These are phyloP conservation scores for Vanacampus margaritifer DNA, from an alignment of 2,113 vertebrate genomes.

Conservation along the genomic window DNA sequence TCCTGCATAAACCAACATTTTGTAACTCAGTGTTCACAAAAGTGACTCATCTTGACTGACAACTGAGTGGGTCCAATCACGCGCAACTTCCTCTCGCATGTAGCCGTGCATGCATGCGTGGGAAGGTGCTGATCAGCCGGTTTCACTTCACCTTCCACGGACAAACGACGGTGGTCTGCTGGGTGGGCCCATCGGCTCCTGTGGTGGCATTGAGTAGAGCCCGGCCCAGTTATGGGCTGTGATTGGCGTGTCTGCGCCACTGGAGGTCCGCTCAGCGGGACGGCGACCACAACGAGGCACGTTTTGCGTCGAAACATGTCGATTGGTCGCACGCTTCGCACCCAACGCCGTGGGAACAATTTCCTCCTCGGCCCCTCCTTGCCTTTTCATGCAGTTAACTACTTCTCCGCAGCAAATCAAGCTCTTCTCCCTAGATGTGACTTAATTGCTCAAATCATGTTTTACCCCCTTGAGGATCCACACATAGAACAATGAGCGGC, in stretches of 20 bases:
- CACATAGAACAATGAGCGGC: constrained; percentile 48
- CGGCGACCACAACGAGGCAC: constrained; percentile 48
- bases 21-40: too few species aligned
- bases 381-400: too few species aligned
- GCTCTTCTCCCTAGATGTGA: constrained; percentile 8
- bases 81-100: too few species aligned
- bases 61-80: neutral
- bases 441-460: constrained; percentile 51
- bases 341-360: constrained; percentile 48
- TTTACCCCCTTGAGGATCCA: constrained; percentile 40
- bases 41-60: too few species aligned
- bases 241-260: constrained; percentile 56
- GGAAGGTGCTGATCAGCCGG: constrained; percentile 35
- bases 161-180: constrained; percentile 58
- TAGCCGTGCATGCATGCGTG: neutral
- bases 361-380: constrained; percentile 3
- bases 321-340: constrained; percentile 50
- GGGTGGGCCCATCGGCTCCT: constrained; percentile 67
- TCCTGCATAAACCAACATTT: too few species aligned
- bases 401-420: constrained; percentile 17
- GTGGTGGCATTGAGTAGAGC: constrained; percentile 63
- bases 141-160: constrained; percentile 45
- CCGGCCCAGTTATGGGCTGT: constrained; percentile 28
- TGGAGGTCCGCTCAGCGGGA: constrained; percentile 60
- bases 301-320: constrained; percentile 29